These are phyloP conservation scores for Kryptolebias ocellatus DNA, from an alignment of 2,797 vertebrate genomes.

Conservation along the genomic window DNA sequence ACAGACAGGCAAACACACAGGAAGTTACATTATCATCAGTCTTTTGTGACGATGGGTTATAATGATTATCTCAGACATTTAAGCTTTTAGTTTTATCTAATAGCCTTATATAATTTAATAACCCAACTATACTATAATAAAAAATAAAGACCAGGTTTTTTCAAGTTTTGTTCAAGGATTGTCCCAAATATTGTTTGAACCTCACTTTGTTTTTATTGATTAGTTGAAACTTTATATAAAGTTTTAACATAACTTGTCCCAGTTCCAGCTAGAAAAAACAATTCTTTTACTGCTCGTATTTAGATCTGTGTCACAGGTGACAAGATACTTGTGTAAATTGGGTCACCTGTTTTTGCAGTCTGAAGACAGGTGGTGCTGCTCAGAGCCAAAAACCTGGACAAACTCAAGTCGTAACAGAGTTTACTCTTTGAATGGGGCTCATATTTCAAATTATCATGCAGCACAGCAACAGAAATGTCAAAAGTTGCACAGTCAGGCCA, in stretches of 20 bases:
- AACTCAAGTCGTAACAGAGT: slow-evolving; percentile 5
- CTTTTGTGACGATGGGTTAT: too few relatives aligned
- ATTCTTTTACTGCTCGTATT: slow-evolving; percentile 19
- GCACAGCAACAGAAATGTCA: slow-evolving; percentile 56
- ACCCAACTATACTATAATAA: too few relatives aligned
- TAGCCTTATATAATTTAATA: too few relatives aligned
- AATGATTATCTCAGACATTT: too few relatives aligned
- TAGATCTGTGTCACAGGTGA: slow-evolving; percentile 27
- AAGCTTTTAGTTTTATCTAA: too few relatives aligned
- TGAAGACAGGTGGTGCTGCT: slow-evolving; percentile 12
- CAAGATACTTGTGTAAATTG: slow-evolving; percentile 7
- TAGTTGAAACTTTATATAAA: too few relatives aligned
- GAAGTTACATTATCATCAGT: too few relatives aligned
- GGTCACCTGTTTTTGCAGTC: slow-evolving; percentile 15
- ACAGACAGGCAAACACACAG: too few relatives aligned
- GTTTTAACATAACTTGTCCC: slow-evolving; percentile 9
- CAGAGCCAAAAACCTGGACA: slow-evolving; percentile 30
- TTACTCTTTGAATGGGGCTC: slow-evolving; percentile 20
- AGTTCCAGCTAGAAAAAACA: slow-evolving; percentile 12
- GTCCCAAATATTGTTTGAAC: too few relatives aligned
- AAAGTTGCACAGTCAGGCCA: slow-evolving; percentile 55
- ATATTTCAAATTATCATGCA: slow-evolving; percentile 54
- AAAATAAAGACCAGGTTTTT: too few relatives aligned
- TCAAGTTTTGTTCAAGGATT: too few relatives aligned
- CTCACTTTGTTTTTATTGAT: too few relatives aligned